Evolutionary conservation across 2,797 vertebrate genomes (phyloP).

Genomic region (Chromobotia macracanthus): DNA sequence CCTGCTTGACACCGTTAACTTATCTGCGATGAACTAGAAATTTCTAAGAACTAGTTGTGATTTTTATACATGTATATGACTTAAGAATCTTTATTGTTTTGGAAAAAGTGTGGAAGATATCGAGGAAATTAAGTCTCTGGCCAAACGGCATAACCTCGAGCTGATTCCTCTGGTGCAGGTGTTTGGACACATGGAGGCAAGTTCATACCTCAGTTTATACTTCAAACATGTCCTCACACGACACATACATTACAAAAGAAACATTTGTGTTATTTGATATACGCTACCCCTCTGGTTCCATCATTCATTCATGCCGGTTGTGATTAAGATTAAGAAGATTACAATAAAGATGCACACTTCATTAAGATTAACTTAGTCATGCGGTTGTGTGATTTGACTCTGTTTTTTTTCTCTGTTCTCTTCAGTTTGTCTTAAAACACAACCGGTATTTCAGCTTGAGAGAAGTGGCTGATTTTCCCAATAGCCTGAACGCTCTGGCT

Average conservation of each 20-base stretch:
- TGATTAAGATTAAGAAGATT: too few species aligned
- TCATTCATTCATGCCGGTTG: not conserved
- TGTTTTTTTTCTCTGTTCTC: not conserved
- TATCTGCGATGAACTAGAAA: too few species aligned
- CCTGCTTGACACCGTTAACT: too few species aligned
- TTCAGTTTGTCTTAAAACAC: constrained; percentile 81
- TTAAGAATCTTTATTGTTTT: not conserved
- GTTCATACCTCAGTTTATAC: too few species aligned
- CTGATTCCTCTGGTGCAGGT: constrained; percentile 81
- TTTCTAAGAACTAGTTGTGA: too few species aligned
- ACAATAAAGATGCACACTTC: too few species aligned
- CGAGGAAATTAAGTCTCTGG: constrained; percentile 71
- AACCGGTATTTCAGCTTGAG: constrained; percentile 71
- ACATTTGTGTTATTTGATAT: not conserved
- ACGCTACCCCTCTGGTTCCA: not conserved
- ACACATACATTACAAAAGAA: not conserved
- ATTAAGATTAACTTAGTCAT: too few species aligned
- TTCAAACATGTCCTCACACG: not conserved
- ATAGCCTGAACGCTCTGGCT: constrained; percentile 77
- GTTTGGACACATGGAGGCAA: constrained; percentile 81
- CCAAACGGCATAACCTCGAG: constrained; percentile 71
- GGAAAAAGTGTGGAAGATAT: constrained; percentile 73
- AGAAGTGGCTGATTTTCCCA: constrained; percentile 76
- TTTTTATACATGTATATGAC: too few species aligned
- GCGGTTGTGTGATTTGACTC: not conserved